These are phyloP conservation scores for Acanthaster planci DNA, from an alignment of 35 echinoderm and acorn worm genomes.

Conservation along the genomic window DNA sequence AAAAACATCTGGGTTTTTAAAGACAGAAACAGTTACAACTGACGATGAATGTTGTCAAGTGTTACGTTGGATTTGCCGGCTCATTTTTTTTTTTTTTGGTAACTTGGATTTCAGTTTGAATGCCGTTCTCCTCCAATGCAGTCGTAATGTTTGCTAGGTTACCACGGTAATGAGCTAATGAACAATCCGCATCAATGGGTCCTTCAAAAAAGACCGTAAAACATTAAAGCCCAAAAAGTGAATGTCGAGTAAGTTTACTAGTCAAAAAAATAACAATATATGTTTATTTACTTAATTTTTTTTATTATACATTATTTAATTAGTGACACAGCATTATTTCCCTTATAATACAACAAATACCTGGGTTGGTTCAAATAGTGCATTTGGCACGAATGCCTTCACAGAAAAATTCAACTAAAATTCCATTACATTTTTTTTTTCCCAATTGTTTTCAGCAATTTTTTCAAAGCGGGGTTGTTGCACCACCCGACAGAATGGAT, in stretches of 20 bases:
- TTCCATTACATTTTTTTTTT: too few species aligned
- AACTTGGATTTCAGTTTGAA: too few species aligned
- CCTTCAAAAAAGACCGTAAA: constrained; percentile 9
- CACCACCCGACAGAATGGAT: too few species aligned
- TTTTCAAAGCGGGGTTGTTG: too few species aligned
- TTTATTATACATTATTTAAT: not conserved
- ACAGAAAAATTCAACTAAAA: not conserved
- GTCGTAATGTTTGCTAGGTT: not conserved
- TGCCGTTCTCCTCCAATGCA: too few species aligned
- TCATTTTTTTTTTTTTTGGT: too few species aligned
- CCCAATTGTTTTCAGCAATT: too few species aligned
- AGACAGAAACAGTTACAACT: too few species aligned
- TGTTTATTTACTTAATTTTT: too few species aligned
- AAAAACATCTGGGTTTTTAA: too few species aligned
- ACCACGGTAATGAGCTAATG: not conserved
- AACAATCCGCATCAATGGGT: constrained; percentile 2
- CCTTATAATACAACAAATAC: not conserved
- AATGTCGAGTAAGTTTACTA: not conserved
- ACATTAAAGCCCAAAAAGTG: not conserved
- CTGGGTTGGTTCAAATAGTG: not conserved
- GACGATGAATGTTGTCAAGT: too few species aligned
- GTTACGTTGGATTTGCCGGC: too few species aligned
- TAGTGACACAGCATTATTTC: constrained; percentile 10
- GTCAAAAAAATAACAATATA: constrained; percentile 28
- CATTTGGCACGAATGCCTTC: not conserved